Base-by-base conservation (phyloP, 2,888 invertebrate genomes). In the Agrochola litura region DNA sequence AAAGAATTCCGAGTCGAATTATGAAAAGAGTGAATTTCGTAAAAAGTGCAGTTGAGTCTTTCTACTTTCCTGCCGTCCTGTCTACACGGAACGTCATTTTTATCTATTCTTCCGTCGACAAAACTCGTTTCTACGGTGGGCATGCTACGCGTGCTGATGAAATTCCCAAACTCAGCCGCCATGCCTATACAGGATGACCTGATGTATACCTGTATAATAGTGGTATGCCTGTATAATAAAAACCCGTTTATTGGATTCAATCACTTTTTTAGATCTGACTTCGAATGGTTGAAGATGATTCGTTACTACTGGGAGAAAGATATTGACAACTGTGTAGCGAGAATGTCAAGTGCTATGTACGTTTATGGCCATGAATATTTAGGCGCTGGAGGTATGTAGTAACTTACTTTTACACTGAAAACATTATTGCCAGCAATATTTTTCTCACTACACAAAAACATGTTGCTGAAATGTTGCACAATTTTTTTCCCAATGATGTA, bases 201-300 rank as follows among this genome's bases (percentile, higher is more conserved):
- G 14, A 14, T 46, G 14, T 46, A 46, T 46, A 46, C 46, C 14
- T 19, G 8, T 19, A 19, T 52, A 19, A 19, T 52, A 46, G 46
- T 46, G 46, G 46, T 46, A 46, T 46, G 12, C 46, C 14, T 19
- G 19, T 19, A 19, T 49, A 49, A 19, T 49, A 49, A 19, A 19
- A 49, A 19, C 49, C 19, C 52, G 2, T 37, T 76, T 10, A 69
- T 58, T 52, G 6, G 19, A 37, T 69, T 14, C 14, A 30, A 19
- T 58, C 0, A 14, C 16, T 49, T 69, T 79, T 84, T 19, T 90
- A 98, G 98, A 60, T 94, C 95, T 78, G 98, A 98, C 92, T 99
- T 99, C 92, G 98, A 99, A 90, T 99, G 99, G 99, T 95, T 98
- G 77, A 99, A 99, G 95, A 98, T 98, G 97, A 96, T 99, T 79